Evolutionary conservation across 2,113 vertebrate genomes (phyloP).

Genomic region (Takifugu bimaculatus): DNA sequence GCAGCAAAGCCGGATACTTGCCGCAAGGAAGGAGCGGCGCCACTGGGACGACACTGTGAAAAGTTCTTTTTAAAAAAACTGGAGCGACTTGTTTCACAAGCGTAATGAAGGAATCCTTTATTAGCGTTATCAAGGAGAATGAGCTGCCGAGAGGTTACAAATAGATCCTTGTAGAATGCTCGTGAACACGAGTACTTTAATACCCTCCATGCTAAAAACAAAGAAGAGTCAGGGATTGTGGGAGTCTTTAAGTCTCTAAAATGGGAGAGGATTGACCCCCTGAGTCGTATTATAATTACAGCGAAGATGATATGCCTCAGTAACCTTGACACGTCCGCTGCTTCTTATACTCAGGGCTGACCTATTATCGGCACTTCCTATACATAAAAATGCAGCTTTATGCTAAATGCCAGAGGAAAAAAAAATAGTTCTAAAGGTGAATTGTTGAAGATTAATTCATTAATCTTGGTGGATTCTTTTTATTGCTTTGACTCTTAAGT

Average conservation of each 20-base stretch:
- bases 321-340: constrained; percentile 48
- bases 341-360: constrained; percentile 15
- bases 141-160: constrained; percentile 42
- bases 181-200: constrained; percentile 48
- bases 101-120: constrained; percentile 28
- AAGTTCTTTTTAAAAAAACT: neutral
- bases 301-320: constrained; percentile 31
- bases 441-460: constrained; percentile 13
- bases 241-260: constrained; percentile 27
- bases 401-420: constrained; percentile 31
- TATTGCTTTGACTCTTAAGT: constrained; percentile 6
- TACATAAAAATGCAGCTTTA: constrained; percentile 18
- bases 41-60: too few species aligned
- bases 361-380: constrained; percentile 15
- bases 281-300: constrained; percentile 46
- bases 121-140: constrained; percentile 50
- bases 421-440: constrained; percentile 16
- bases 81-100: neutral
- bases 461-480: constrained; percentile 2
- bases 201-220: constrained; percentile 44
- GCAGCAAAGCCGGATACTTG: too few species aligned
- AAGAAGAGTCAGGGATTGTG: constrained; percentile 33
- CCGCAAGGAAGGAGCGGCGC: too few species aligned
- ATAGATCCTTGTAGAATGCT: constrained; percentile 42
- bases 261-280: constrained; percentile 23